Conservation (phyloP, 2,797 vertebrate species). For the Tarsius wallacei region DNA sequence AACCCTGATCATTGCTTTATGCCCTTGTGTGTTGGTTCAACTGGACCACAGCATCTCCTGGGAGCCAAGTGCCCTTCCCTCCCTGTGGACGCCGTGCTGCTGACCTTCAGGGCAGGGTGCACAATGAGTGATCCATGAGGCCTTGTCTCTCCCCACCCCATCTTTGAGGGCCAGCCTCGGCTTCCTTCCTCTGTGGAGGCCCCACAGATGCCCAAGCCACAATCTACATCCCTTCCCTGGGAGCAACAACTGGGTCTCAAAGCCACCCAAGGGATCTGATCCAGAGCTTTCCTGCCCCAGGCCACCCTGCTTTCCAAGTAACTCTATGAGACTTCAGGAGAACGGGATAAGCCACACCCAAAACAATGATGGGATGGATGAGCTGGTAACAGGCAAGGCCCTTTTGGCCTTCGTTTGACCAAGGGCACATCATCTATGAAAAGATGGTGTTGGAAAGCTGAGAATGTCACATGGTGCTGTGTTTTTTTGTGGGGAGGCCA, state of each 20-base stretch:
- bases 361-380: background rate
- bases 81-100: background rate
- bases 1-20: background rate
- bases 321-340: background rate
- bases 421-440: background rate
- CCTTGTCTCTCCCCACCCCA: background rate
- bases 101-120: background rate
- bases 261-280: background rate
- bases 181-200: background rate
- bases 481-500: background rate
- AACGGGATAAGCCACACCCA: background rate
- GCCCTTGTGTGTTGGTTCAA: background rate
- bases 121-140: background rate
- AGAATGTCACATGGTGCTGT: background rate
- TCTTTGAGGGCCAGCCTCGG: background rate
- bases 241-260: background rate
- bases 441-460: background rate
- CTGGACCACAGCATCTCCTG: background rate
- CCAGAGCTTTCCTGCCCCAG: background rate
- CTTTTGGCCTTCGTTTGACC: background rate
- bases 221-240: background rate
- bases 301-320: background rate
- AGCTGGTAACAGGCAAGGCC: background rate
- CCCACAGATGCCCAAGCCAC: background rate
- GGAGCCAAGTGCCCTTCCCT: background rate